These are phyloP conservation scores for Sceloporus tristichus DNA, from an alignment of 2,113 vertebrate genomes.

Conservation along the genomic window DNA sequence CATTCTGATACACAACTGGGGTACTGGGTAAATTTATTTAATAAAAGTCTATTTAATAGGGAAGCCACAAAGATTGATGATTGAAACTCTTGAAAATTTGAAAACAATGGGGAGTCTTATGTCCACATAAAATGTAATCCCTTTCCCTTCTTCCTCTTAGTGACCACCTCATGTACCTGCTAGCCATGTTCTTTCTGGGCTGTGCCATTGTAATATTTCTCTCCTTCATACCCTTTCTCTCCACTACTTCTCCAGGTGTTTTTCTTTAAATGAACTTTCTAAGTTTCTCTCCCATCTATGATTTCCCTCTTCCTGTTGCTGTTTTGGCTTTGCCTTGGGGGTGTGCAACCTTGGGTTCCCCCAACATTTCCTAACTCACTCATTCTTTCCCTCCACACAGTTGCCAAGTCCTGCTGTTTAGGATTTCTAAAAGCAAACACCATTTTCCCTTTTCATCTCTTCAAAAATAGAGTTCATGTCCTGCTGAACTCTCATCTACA, in stretches of 20 bases:
- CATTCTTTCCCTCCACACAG: neutral
- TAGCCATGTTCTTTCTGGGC: neutral
- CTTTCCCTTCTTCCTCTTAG: neutral
- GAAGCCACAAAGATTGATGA: neutral
- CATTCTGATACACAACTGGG: neutral
- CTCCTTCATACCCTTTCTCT: neutral
- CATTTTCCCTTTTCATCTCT: too few relatives aligned
- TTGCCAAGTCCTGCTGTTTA: neutral
- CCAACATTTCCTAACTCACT: neutral
- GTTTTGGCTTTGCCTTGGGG: neutral
- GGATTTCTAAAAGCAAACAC: neutral
- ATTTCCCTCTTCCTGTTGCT: neutral
- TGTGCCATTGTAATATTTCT: neutral
- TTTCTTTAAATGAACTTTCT: neutral
- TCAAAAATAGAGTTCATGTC: neutral
- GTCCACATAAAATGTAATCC: neutral
- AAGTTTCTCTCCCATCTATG: neutral
- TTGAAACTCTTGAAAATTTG: neutral
- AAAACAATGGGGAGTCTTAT: neutral
- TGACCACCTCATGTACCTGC: neutral
- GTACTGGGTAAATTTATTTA: neutral
- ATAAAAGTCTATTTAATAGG: neutral
- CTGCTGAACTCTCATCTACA: slow-evolving; percentile 5
- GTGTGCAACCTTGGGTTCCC: neutral
- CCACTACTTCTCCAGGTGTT: neutral